Evolutionary conservation across 2,888 invertebrate species (phyloP).

Genomic region (Trimorus sp.): DNA sequence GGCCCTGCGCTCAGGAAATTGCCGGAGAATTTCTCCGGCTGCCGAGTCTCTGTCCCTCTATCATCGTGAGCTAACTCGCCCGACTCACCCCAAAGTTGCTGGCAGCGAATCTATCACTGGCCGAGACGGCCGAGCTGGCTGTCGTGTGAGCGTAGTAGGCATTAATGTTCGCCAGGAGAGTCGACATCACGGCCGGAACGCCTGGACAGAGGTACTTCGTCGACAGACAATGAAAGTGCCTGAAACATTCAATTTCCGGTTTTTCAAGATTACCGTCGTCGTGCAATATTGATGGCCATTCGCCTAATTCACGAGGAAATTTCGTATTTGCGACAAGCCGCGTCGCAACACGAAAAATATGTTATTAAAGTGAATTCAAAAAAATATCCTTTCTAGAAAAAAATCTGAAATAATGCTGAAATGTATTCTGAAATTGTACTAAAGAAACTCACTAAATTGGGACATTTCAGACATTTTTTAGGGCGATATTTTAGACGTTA

Average conservation of each 20-base stretch:
- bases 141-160: slow-evolving; percentile 99
- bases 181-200: slow-evolving; percentile 99
- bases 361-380: no score
- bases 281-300: no score
- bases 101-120: slow-evolving; percentile 99
- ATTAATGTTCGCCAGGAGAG: slow-evolving; percentile 99
- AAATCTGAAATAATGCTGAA: no score
- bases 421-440: no score
- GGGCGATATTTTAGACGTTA: no score
- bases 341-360: no score
- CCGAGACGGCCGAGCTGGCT: slow-evolving; percentile 98
- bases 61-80: slow-evolving; percentile 45
- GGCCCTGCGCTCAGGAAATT: slow-evolving; percentile 71
- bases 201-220: slow-evolving; percentile 99
- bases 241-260: slow-evolving; percentile 81
- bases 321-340: no score
- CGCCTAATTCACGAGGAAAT: no score
- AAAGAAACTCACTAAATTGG: no score
- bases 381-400: no score
- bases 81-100: slow-evolving; percentile 98
- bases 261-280: slow-evolving; percentile 15
- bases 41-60: slow-evolving; percentile 39
- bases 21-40: slow-evolving; percentile 71
- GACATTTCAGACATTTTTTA: no score
- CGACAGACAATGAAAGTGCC: slow-evolving; percentile 99